These are phyloP conservation scores for Rhinichthys klamathensis DNA, from an alignment of 2,113 vertebrate genomes.

Conservation along the genomic window DNA sequence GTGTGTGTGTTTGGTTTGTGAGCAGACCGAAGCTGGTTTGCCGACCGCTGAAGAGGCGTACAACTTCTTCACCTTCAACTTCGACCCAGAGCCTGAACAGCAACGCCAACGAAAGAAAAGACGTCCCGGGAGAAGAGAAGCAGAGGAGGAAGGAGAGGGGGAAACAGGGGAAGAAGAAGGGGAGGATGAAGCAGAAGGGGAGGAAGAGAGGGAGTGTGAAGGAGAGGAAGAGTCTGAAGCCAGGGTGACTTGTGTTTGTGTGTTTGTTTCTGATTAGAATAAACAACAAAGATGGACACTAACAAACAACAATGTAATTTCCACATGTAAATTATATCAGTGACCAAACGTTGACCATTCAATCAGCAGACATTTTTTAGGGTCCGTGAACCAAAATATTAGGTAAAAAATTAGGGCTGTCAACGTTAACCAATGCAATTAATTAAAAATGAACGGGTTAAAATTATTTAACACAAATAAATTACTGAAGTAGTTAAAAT, in stretches of 20 bases:
- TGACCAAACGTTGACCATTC: too few relatives aligned
- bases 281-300: too few relatives aligned
- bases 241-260: slow-evolving; percentile 28
- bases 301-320: too few relatives aligned
- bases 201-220: slow-evolving; percentile 63
- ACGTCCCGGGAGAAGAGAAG: slow-evolving; percentile 47
- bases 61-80: slow-evolving; percentile 93
- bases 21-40: slow-evolving; percentile 72
- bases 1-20: slow-evolving; percentile 14
- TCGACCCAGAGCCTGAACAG: slow-evolving; percentile 79
- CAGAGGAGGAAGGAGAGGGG: slow-evolving; percentile 52
- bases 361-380: too few relatives aligned
- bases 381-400: too few relatives aligned
- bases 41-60: slow-evolving; percentile 87
- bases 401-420: too few relatives aligned
- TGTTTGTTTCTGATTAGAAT: not conserved
- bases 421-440: too few relatives aligned
- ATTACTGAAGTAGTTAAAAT: too few relatives aligned
- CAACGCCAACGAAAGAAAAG: slow-evolving; percentile 56
- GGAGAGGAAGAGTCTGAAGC: slow-evolving; percentile 35
- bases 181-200: slow-evolving; percentile 63
- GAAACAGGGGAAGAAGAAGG: slow-evolving; percentile 60
- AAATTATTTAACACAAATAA: too few relatives aligned
- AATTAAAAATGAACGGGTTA: too few relatives aligned
- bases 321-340: too few relatives aligned